phyloP scores from a whole-genome alignment of 2,888 invertebrate genomes.

The Acrobeloides nanus region DNA sequence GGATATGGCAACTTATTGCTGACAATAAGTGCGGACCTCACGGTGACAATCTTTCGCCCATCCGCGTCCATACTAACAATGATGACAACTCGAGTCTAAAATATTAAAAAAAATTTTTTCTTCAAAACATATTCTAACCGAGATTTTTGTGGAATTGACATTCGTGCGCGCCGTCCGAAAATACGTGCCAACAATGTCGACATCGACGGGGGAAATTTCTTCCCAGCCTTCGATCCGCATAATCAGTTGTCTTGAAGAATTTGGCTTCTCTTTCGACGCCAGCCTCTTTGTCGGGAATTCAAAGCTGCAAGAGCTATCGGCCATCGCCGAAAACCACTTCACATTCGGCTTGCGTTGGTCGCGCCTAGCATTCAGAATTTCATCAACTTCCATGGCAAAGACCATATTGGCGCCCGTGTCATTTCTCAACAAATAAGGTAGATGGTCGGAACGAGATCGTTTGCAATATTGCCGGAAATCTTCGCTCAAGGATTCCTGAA shows the following conservation, averaged over 20 bases:
- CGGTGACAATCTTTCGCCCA: constrained; percentile 82
- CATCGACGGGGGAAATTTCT: constrained; percentile 76
- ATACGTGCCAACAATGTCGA: constrained; percentile 88
- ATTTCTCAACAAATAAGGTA: constrained; percentile 86
- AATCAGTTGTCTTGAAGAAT: constrained; percentile 75
- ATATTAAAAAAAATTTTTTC: neutral
- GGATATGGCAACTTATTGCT: constrained; percentile 63
- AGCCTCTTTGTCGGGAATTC: constrained; percentile 62
- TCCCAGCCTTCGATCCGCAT: constrained; percentile 85
- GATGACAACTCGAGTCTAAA: constrained; percentile 74
- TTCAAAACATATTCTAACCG: constrained; percentile 1
- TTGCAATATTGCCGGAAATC: constrained; percentile 27
- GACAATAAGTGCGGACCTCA: constrained; percentile 79
- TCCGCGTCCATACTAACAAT: constrained; percentile 84
- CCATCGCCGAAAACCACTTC: constrained; percentile 68
- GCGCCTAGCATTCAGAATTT: constrained; percentile 8
- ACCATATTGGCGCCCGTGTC: constrained; percentile 77
- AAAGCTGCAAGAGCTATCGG: constrained; percentile 74
- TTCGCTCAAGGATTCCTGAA: constrained; percentile 26
- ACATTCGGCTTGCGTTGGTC: constrained; percentile 29
- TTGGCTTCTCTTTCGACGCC: constrained; percentile 7
- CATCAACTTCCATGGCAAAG: constrained; percentile 67
- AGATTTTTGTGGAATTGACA: constrained; percentile 1
- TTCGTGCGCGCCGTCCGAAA: constrained; percentile 59
- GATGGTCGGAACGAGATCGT: constrained; percentile 63